Percentiles rank a stretch among this genome's conserved stretches.
phyloP scores from a whole-genome alignment of 2,113 vertebrate genomes.

The Progne subis region DNA sequence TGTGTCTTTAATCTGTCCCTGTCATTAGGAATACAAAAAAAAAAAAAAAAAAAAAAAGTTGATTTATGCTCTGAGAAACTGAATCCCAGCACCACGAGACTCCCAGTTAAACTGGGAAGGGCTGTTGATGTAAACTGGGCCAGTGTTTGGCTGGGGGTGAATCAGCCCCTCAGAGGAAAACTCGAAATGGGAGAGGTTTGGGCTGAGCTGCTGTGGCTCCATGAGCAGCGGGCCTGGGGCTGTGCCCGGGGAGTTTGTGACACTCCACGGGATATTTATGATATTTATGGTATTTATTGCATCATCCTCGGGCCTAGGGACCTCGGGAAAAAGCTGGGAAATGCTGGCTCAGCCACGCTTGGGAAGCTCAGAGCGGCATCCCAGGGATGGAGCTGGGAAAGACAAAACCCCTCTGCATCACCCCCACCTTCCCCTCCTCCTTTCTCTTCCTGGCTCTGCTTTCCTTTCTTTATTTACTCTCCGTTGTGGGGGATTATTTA shows the following conservation, averaged over 20 bases:
- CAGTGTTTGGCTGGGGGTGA: background rate
- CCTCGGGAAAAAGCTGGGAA: background rate
- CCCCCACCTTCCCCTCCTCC: background rate
- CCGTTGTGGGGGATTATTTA: background rate
- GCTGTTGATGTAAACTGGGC: background rate
- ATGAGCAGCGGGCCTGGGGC: background rate
- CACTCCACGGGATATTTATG: background rate
- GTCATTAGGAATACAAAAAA: background rate
- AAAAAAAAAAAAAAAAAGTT: background rate
- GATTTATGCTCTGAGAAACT: background rate
- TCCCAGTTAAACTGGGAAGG: background rate
- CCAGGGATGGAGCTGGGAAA: background rate
- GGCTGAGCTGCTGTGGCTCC: background rate
- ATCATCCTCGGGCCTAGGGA: background rate
- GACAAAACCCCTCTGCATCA: background rate
- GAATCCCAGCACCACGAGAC: background rate
- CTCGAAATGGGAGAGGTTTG: background rate
- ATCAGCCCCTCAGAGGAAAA: background rate
- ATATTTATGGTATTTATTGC: background rate
- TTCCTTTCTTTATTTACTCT: background rate
- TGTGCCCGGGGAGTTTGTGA: background rate
- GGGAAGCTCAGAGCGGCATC: rapidly evolving
- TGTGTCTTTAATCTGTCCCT: background rate
- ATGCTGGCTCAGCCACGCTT: rapidly evolving
- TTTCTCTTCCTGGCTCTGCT: background rate